Evolutionary conservation across 2,113 vertebrate genomes (phyloP).

Genomic region (Dolichotis patagonum): DNA sequence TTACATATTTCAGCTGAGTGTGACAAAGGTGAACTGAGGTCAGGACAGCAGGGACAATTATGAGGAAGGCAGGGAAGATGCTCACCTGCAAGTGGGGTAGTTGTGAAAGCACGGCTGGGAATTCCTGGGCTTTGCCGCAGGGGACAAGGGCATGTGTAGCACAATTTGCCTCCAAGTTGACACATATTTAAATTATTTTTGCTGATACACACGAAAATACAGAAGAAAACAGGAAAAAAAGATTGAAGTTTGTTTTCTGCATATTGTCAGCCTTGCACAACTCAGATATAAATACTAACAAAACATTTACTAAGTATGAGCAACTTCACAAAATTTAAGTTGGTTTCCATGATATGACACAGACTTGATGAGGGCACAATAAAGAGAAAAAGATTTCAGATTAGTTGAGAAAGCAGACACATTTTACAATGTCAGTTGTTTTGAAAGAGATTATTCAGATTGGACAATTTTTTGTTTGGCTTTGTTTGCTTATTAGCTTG

Average conservation of each 20-base stretch:
- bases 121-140: not conserved
- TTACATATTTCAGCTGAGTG: constrained; percentile 64
- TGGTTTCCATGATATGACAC: not conserved
- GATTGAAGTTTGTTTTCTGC: not conserved
- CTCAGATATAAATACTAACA: not conserved
- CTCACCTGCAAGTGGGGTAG: not conserved
- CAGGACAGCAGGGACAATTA: not conserved
- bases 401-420: not conserved
- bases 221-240: not conserved
- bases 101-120: not conserved
- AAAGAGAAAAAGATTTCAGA: not conserved
- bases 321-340: not conserved
- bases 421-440: not conserved
- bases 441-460: not conserved
- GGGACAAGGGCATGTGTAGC: not conserved
- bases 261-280: not conserved
- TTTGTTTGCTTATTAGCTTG: not conserved
- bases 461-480: not conserved
- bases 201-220: not conserved
- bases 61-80: constrained; percentile 44
- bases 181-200: not conserved
- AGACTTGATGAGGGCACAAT: not conserved
- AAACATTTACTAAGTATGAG: not conserved
- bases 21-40: constrained; percentile 9
- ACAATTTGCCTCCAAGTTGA: not conserved